Evolutionary conservation across 2,113 vertebrate species (phyloP), one percentile per base, ranked within the genome.

Genomic region (Bubo blakistoni): DNA sequence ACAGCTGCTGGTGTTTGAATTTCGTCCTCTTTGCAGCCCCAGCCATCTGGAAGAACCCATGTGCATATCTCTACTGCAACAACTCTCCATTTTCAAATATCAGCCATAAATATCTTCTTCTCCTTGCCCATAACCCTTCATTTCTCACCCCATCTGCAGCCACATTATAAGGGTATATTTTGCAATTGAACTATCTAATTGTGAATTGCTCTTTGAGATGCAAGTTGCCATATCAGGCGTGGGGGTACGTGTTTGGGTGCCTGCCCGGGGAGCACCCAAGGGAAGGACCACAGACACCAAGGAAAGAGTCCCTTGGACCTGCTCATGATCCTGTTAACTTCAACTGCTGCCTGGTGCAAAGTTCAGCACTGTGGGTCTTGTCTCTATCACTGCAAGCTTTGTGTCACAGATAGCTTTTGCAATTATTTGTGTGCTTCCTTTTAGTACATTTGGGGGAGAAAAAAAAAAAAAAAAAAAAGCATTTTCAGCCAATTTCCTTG

Each of bases 221-320:
- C 1, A 3, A 20, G 29, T 20, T 59, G 7, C 7, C 10, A 0
- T 40, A 22, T 30, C 22, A 51, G 11, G 13, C 0, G 0, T 32
- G 15, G 7, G 21, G 21, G 8, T 36, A 8, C 21, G 1, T 12
- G 1, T 73, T 57, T 89, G 54, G 71, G 44, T 54, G 54, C 16
- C 38, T 73, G 26, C 6, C 38, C 1, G 0, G 27, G 58, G 36
- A 58, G 18, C 55, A 30, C 29, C 22, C 32, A 6, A 78, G 32
- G 49, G 4, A 24, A 63, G 47, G 21, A 24, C 20, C 10, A 10
- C 0, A 16, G 52, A 15, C 30, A 30, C 22, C 34, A 46, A 46
- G 38, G 32, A 4, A 22, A 38, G 9, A 30, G 6, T 27, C 46
- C 21, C 20, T 29, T 20, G n/a, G 26, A 44, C 26, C 36, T 36